phyloP scores from a whole-genome alignment of 1,140 invertebrate species.

The Idris sp. region DNA sequence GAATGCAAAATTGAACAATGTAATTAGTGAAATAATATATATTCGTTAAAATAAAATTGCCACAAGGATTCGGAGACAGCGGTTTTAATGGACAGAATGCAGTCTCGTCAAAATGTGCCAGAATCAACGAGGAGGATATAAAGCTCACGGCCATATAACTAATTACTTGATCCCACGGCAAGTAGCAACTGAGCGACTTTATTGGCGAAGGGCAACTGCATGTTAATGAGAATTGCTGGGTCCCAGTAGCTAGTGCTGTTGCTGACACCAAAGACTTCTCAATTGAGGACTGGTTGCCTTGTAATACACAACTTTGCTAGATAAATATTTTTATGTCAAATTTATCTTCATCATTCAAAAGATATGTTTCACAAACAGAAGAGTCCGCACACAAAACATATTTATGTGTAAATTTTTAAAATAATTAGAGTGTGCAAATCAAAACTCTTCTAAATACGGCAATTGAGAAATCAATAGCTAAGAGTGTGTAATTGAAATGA shows the following conservation, averaged over 20 bases:
- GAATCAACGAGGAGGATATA: conserved; percentile 28
- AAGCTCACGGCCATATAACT: conserved; percentile 60
- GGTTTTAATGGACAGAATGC: conserved; percentile 26
- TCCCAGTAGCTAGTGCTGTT: conserved; percentile 54
- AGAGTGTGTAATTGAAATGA: too few species aligned
- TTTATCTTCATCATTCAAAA: conserved; percentile 13
- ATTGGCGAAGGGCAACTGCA: conserved; percentile 55
- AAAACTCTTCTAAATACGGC: too few species aligned
- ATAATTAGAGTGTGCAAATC: too few species aligned
- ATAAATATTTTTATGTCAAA: conserved; percentile 49
- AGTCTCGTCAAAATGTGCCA: conserved; percentile 31
- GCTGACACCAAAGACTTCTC: conserved; percentile 65
- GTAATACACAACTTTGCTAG: conserved; percentile 52
- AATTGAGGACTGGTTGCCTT: conserved; percentile 51
- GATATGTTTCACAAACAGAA: conserved; percentile 9
- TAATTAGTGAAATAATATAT: too few species aligned
- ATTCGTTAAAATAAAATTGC: conserved; percentile 10
- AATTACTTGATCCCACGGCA: conserved; percentile 58
- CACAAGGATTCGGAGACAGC: conserved; percentile 32
- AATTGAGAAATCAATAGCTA: too few species aligned
- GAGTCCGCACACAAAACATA: too few species aligned
- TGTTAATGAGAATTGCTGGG: conserved; percentile 56
- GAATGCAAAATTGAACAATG: too few species aligned
- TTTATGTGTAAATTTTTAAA: too few species aligned
- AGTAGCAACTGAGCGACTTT: conserved; percentile 53